Evolutionary conservation across 2,888 invertebrate genomes (phyloP).

Genomic region (Ramazzottius varieornatus): DNA sequence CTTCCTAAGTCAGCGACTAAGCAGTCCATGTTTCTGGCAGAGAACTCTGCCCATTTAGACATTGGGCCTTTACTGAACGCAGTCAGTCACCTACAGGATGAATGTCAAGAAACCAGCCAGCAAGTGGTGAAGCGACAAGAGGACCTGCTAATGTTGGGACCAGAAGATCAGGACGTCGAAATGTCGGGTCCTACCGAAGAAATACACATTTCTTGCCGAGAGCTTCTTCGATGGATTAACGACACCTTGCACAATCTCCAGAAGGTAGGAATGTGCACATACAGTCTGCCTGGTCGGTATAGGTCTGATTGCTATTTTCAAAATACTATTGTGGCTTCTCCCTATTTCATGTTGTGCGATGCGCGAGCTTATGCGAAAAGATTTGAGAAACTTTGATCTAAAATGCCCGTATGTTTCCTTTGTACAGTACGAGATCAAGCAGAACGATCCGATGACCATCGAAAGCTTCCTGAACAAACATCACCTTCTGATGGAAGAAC

Average conservation of each 20-base stretch:
- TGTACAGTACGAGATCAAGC: no score
- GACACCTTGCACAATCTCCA: background rate
- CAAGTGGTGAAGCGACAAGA: no score
- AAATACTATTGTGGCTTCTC: no score
- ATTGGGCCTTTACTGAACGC: background rate
- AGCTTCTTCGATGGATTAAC: background rate
- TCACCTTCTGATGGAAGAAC: background rate
- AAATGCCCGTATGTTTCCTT: no score
- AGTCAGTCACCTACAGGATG: background rate
- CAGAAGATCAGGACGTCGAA: background rate
- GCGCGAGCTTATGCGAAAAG: no score
- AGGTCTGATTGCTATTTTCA: no score
- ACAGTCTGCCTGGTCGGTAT: no score
- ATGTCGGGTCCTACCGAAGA: no score
- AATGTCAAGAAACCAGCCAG: background rate
- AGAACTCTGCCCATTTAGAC: background rate
- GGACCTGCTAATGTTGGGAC: background rate
- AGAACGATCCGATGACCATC: background rate
- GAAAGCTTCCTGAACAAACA: background rate
- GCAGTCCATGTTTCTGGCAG: background rate
- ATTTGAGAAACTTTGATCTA: no score
- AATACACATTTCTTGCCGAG: background rate
- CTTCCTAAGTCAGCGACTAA: background rate
- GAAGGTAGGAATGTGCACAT: no score
- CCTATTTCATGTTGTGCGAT: no score